Conservation (phyloP, 2,113 vertebrate species). For the Parus major region DNA sequence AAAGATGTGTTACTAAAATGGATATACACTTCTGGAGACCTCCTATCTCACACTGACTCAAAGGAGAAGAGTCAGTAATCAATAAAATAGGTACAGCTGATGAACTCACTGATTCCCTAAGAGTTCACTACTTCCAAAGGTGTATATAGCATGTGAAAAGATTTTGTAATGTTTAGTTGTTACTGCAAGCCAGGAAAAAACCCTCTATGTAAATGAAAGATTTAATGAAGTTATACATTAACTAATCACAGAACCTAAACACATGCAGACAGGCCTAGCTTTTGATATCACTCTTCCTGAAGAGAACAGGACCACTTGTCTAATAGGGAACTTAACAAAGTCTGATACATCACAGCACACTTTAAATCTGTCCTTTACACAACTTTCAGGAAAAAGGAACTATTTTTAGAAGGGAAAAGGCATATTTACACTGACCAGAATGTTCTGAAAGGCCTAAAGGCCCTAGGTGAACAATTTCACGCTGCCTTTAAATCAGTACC, state of each 20-base stretch:
- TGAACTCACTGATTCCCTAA: background rate
- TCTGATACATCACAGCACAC: rapidly evolving
- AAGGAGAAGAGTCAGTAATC: background rate
- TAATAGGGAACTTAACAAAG: background rate
- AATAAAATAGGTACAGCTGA: background rate
- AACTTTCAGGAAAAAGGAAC: background rate
- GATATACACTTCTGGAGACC: background rate
- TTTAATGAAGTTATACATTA: background rate
- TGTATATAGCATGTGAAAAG: background rate
- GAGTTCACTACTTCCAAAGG: background rate
- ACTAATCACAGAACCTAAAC: background rate
- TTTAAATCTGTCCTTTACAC: background rate
- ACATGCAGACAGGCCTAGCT: background rate
- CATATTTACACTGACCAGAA: background rate
- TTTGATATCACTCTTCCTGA: background rate
- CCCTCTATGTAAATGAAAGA: background rate
- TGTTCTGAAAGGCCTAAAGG: background rate
- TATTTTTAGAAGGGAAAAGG: background rate
- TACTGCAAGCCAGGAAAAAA: background rate
- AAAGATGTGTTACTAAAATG: background rate
- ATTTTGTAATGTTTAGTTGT: background rate
- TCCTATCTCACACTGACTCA: background rate
- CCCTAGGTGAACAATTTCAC: background rate
- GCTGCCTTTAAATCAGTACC: background rate
- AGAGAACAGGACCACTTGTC: background rate